These are phyloP conservation scores for Chymomyza costata DNA, from an alignment of 1,140 invertebrate genomes.

Conservation along the genomic window DNA sequence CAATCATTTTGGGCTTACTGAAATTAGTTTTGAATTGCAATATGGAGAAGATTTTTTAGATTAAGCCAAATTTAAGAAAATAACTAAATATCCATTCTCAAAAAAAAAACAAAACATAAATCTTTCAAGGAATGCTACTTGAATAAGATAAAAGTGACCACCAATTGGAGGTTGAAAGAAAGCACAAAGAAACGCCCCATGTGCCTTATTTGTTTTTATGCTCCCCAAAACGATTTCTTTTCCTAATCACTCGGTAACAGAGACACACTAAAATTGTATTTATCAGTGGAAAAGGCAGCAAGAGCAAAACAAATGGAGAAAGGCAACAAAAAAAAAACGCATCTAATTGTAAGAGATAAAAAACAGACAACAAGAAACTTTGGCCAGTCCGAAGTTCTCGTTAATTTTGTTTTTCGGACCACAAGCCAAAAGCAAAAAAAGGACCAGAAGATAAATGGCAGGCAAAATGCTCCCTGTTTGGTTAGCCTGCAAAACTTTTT, in stretches of 20 bases:
- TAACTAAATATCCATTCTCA: too few species aligned
- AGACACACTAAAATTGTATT: conserved; percentile 55
- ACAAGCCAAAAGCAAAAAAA: conserved; percentile 28
- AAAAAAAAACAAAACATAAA: too few species aligned
- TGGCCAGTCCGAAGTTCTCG: conserved; percentile 48
- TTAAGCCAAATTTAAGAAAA: too few species aligned
- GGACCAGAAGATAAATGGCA: conserved; percentile 60
- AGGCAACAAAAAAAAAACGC: conserved; percentile 26
- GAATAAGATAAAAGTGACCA: conserved; percentile 45
- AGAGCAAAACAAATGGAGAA: conserved; percentile 45
- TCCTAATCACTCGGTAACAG: conserved; percentile 70
- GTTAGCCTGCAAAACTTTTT: too few species aligned
- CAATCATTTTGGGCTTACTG: too few species aligned
- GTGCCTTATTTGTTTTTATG: conserved; percentile 57
- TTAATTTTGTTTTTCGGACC: conserved; percentile 33
- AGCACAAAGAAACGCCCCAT: conserved; percentile 12
- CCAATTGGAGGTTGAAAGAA: conserved; percentile 8
- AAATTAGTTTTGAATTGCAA: too few species aligned
- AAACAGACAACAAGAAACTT: conserved; percentile 38
- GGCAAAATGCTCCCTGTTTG: too few species aligned
- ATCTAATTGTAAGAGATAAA: conserved; percentile 71
- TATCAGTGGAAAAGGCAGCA: conserved; percentile 52
- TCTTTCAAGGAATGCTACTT: conserved; percentile 70
- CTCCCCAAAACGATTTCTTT: conserved; percentile 75
- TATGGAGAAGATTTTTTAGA: too few species aligned